phyloP scores from a whole-genome alignment of 2,888 invertebrate species.

The Vanessa cardui region DNA sequence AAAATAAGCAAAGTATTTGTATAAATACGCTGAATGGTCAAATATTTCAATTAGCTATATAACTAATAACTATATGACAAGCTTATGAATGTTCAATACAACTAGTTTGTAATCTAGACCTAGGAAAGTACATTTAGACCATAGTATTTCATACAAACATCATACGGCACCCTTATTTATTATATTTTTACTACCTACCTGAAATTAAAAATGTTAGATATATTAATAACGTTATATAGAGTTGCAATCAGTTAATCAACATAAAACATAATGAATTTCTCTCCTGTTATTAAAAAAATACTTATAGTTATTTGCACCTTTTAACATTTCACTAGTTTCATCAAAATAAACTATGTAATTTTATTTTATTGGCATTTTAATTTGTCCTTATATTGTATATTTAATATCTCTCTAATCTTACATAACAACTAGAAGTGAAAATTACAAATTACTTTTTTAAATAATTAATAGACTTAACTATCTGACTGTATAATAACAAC shows the following conservation, averaged over 20 bases:
- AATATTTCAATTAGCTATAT: slow-evolving; percentile 14
- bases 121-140: neutral
- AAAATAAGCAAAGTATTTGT: slow-evolving; percentile 25
- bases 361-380: slow-evolving; percentile 18
- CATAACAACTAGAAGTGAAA: too few relatives aligned
- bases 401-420: too few relatives aligned
- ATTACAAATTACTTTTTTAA: too few relatives aligned
- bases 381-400: neutral
- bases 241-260: slow-evolving; percentile 16
- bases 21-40: neutral
- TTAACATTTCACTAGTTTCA: slow-evolving; percentile 62
- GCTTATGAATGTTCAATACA: slow-evolving; percentile 61
- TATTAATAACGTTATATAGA: neutral
- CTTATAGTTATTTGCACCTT: slow-evolving; percentile 70
- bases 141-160: slow-evolving; percentile 9
- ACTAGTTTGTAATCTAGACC: slow-evolving; percentile 43
- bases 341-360: slow-evolving; percentile 46
- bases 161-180: slow-evolving; percentile 5
- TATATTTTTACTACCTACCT: neutral
- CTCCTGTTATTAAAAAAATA: slow-evolving; percentile 17
- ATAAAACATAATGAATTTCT: slow-evolving; percentile 8
- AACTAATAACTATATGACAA: slow-evolving; percentile 44
- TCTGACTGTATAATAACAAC: too few relatives aligned
- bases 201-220: neutral
- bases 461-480: too few relatives aligned